Percentiles rank a stretch among this genome's conserved stretches.
phyloP scores from a whole-genome alignment of 1,140 invertebrate species.

The Stenopsyche tienmushanensis region DNA sequence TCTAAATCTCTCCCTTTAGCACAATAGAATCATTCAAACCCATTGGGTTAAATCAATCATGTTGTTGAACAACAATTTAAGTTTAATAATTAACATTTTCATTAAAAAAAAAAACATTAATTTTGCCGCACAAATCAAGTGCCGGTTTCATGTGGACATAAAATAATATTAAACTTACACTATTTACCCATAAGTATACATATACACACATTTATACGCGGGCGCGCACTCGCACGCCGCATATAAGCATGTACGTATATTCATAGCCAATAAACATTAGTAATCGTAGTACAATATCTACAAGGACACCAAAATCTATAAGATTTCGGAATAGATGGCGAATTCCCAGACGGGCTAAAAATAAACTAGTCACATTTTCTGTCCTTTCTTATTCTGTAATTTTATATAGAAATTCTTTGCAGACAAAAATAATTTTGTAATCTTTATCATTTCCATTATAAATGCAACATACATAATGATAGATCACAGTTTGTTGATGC shows the following conservation, averaged over 20 bases:
- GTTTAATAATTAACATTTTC: not conserved
- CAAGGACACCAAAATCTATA: constrained; percentile 1
- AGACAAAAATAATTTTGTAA: not conserved
- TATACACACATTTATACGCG: not conserved
- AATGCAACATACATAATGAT: not conserved
- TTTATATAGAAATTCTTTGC: not conserved
- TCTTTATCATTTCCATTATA: not conserved
- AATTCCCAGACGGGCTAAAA: not conserved
- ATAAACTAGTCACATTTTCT: not conserved
- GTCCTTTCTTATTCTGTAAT: not conserved
- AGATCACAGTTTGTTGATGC: not conserved
- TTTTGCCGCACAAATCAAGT: not conserved
- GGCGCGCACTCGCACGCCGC: too few species aligned
- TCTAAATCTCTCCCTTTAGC: not conserved
- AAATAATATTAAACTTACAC: not conserved
- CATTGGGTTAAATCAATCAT: constrained; percentile 24
- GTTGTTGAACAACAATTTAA: constrained; percentile 23
- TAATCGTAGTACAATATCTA: not conserved
- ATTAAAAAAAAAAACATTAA: not conserved
- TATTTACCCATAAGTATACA: not conserved
- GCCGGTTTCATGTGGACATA: not conserved
- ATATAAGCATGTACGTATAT: not conserved
- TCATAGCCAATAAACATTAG: not conserved
- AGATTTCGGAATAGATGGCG: not conserved
- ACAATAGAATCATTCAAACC: constrained; percentile 16